Evolutionary conservation across 2,113 vertebrate species (phyloP).

Genomic region (Stomatorhinus ivindoensis): DNA sequence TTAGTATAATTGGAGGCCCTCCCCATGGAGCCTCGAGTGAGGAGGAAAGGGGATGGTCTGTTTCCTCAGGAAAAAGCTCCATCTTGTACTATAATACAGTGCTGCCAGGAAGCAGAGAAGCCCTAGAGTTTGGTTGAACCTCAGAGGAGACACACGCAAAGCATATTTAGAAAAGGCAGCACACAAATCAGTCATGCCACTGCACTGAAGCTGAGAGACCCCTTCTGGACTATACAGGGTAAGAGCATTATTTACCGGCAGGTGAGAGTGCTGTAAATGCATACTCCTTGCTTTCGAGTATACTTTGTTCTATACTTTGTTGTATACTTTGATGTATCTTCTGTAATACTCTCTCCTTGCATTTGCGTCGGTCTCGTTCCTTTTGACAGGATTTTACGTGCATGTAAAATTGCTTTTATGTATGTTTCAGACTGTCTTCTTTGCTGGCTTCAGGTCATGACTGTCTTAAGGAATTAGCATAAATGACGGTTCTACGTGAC

Average conservation of each 20-base stretch:
- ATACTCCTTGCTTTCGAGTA: background rate
- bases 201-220: conserved; percentile 24
- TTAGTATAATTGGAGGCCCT: conserved; percentile 20
- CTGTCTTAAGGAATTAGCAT: background rate
- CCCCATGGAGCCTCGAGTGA: conserved; percentile 23
- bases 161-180: background rate
- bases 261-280: background rate
- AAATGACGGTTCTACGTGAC: background rate
- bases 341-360: background rate
- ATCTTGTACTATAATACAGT: conserved; percentile 41
- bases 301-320: too few relatives aligned
- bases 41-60: conserved; percentile 43
- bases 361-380: background rate
- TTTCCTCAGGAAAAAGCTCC: conserved; percentile 52
- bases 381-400: background rate
- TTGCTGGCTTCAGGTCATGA: background rate
- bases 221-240: conserved; percentile 29
- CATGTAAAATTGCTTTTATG: background rate
- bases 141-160: conserved; percentile 19
- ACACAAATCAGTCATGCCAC: conserved; percentile 30
- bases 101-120: conserved; percentile 37
- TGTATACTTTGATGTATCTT: background rate
- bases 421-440: background rate
- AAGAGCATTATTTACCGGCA: background rate
- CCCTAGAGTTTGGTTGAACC: conserved; percentile 25